Evolutionary conservation across 2,888 invertebrate genomes (phyloP).

Genomic region (Drosophila tanythrix): DNA sequence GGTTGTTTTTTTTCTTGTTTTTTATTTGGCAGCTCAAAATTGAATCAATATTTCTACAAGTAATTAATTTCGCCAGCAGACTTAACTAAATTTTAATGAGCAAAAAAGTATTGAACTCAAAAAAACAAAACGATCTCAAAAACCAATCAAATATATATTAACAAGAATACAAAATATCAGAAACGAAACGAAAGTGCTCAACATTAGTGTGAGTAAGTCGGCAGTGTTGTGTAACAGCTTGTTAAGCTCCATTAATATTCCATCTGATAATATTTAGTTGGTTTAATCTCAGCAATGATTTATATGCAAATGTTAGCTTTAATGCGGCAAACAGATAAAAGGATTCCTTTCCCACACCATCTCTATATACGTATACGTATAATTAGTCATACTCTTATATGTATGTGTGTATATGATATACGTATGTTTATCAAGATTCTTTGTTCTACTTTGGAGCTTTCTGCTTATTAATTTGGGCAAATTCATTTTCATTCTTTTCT

Average conservation of each 20-base stretch:
- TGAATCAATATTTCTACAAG: neutral
- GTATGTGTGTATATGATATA: no score
- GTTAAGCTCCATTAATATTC: neutral
- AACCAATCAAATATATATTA: neutral
- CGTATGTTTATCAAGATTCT: neutral
- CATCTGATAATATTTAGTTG: neutral
- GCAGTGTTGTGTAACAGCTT: constrained; percentile 18
- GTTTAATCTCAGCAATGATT: neutral
- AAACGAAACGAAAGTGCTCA: neutral
- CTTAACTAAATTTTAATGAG: constrained; percentile 9
- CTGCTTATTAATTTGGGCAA: neutral
- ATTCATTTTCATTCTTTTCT: neutral
- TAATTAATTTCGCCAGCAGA: constrained; percentile 8
- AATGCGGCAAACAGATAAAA: neutral
- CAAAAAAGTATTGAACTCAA: neutral
- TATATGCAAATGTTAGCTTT: neutral
- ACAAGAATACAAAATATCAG: neutral
- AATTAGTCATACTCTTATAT: neutral
- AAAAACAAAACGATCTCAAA: neutral
- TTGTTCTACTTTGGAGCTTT: neutral
- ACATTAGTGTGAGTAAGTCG: neutral
- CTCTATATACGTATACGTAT: neutral
- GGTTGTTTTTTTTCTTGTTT: neutral
- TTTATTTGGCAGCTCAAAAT: constrained; percentile 16
- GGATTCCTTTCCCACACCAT: neutral